These are phyloP conservation scores for Mesaphorura yosii DNA, from an alignment of 1,140 invertebrate species.

Conservation along the genomic window DNA sequence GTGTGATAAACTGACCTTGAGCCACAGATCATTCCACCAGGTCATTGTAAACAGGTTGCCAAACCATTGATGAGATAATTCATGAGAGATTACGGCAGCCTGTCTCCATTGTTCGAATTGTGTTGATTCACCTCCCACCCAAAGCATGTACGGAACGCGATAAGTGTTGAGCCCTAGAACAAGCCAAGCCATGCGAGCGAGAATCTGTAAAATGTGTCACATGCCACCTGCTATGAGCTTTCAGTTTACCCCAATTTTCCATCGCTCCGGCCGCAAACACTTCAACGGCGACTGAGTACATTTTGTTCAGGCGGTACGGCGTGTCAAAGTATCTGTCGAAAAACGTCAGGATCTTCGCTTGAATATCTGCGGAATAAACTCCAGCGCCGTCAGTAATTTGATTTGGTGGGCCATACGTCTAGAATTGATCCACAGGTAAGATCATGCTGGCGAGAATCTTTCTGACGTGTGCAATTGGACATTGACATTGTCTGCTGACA, in stretches of 20 bases:
- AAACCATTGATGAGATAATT: conserved; percentile 12
- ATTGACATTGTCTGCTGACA: no score
- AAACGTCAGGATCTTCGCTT: conserved; percentile 39
- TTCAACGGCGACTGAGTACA: conserved; percentile 47
- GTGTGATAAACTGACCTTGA: no score
- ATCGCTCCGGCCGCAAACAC: conserved; percentile 42
- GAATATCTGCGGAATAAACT: conserved; percentile 41
- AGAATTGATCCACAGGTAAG: no score
- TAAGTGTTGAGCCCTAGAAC: conserved; percentile 8
- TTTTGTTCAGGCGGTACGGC: conserved; percentile 39
- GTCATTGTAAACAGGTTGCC: no score
- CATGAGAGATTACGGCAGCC: conserved; percentile 3
- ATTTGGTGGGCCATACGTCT: conserved; percentile 9
- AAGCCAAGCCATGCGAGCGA: no score
- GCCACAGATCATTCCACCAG: no score
- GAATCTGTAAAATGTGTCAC: no score
- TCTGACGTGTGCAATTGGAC: not conserved
- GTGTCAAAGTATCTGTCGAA: conserved; percentile 46
- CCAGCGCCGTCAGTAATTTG: conserved; percentile 1
- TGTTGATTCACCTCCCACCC: conserved; percentile 3
- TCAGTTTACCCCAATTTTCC: conserved; percentile 43
- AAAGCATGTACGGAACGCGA: conserved; percentile 3
- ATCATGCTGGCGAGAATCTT: not conserved
- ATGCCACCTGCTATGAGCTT: no score
- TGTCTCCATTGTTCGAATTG: not conserved